These are phyloP conservation scores for Epinotia bilunana DNA, from an alignment of 2,888 invertebrate species.

Conservation along the genomic window DNA sequence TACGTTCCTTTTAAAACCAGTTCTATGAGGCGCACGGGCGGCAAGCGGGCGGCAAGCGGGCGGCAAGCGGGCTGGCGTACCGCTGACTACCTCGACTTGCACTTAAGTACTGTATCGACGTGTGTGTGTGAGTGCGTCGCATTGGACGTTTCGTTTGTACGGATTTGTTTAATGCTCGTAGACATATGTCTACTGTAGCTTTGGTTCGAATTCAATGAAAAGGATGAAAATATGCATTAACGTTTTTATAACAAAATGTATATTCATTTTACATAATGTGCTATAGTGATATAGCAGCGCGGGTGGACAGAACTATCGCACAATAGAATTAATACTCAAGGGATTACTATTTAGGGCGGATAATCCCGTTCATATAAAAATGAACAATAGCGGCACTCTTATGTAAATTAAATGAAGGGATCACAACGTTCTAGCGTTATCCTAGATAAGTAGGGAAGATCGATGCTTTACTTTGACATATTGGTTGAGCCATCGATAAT, in stretches of 20 bases:
- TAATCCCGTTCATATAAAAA: slow-evolving; percentile 82
- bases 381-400: slow-evolving; percentile 74
- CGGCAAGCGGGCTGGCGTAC: no score
- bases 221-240: not conserved
- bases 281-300: slow-evolving; percentile 5
- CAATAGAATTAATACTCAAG: slow-evolving; percentile 72
- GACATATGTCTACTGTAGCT: no score
- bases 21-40: no score
- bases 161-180: no score
- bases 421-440: slow-evolving; percentile 62
- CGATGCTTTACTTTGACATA: slow-evolving; percentile 62
- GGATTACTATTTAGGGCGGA: slow-evolving; percentile 75
- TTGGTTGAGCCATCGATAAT: slow-evolving; percentile 54
- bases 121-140: no score
- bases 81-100: no score
- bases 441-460: slow-evolving; percentile 62
- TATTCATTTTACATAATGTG: not conserved
- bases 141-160: no score
- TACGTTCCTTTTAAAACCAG: no score
- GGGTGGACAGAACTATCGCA: slow-evolving; percentile 54
- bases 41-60: no score
- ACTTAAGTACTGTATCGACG: no score
- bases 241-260: not conserved
- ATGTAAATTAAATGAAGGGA: slow-evolving; percentile 81
- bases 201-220: not conserved